Evolutionary conservation across 2,113 vertebrate genomes (phyloP).

Genomic region (Sprattus sprattus): DNA sequence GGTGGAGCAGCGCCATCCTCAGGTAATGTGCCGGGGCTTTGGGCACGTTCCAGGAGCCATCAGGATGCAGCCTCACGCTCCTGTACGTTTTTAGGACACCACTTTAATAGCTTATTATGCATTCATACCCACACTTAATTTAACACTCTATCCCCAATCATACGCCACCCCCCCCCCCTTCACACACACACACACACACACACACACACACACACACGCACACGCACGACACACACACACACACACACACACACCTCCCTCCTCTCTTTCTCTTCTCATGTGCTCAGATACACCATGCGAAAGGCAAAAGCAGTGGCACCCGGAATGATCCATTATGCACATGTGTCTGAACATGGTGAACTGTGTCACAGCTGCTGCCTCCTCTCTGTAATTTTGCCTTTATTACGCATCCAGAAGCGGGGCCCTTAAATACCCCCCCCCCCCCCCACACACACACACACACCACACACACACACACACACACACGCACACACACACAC

Average conservation of each 20-base stretch:
- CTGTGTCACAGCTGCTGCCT: conserved; percentile 56
- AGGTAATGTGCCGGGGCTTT: background rate
- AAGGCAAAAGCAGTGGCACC: background rate
- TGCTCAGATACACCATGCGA: background rate
- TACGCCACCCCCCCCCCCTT: conserved; percentile 39
- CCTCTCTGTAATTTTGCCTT: conserved; percentile 46
- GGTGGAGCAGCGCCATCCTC: background rate
- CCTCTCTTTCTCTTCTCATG: background rate
- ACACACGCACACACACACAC: conserved; percentile 21
- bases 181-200: conserved; percentile 39
- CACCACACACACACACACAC: conserved; percentile 20
- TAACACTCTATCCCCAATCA: conserved; percentile 60
- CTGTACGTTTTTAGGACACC: conserved; percentile 52
- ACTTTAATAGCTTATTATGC: conserved; percentile 65
- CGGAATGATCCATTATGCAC: conserved; percentile 63
- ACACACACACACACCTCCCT: conserved; percentile 43
- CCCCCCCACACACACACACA: conserved; percentile 20
- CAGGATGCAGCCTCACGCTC: conserved; percentile 37
- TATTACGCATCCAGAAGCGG: conserved; percentile 49
- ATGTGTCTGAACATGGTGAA: conserved; percentile 58
- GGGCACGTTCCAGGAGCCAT: conserved; percentile 22
- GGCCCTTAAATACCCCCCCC: conserved; percentile 42
- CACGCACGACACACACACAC: background rate
- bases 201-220: background rate
- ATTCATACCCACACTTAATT: conserved; percentile 65